Evolutionary conservation across 1,140 invertebrate genomes (phyloP).

Genomic region (Bombus soroeensis): DNA sequence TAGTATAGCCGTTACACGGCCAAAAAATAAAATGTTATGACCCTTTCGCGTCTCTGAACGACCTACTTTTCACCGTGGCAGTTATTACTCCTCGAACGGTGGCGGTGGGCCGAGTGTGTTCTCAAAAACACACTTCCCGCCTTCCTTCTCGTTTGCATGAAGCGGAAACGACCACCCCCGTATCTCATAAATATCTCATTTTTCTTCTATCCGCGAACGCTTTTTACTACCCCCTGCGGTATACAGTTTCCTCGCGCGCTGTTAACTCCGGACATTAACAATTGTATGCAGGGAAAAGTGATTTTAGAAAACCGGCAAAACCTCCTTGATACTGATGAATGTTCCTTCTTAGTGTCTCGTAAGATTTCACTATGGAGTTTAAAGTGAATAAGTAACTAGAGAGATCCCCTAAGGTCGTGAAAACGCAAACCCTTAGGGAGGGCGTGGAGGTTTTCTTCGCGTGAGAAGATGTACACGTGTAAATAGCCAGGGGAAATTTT

Average conservation of each 20-base stretch:
- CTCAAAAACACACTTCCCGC: conserved; percentile 31
- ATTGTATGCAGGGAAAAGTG: conserved; percentile 2
- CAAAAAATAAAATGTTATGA: conserved; percentile 51
- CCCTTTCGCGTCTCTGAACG: conserved; percentile 34
- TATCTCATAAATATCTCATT: conserved; percentile 50
- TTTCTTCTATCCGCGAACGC: conserved; percentile 7
- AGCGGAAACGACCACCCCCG: conserved; percentile 22
- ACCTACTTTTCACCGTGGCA: conserved; percentile 47
- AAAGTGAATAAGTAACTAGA: not conserved
- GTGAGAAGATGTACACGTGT: not conserved
- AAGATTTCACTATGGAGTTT: too few species aligned
- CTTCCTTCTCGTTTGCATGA: conserved; percentile 28
- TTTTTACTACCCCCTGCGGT: not conserved
- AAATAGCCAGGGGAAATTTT: not conserved
- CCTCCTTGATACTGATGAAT: too few species aligned
- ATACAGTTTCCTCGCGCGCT: not conserved
- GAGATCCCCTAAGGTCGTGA: not conserved
- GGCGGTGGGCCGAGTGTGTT: not conserved
- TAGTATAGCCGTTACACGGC: conserved; percentile 30
- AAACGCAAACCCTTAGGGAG: not conserved
- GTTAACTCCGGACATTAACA: conserved; percentile 8
- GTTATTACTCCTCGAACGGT: conserved; percentile 38
- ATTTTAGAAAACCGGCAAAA: not conserved
- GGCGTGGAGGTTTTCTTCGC: not conserved
- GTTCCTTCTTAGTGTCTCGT: not conserved